These are phyloP conservation scores for Monochamus alternatus DNA, from an alignment of 2,888 invertebrate genomes.

Conservation along the genomic window DNA sequence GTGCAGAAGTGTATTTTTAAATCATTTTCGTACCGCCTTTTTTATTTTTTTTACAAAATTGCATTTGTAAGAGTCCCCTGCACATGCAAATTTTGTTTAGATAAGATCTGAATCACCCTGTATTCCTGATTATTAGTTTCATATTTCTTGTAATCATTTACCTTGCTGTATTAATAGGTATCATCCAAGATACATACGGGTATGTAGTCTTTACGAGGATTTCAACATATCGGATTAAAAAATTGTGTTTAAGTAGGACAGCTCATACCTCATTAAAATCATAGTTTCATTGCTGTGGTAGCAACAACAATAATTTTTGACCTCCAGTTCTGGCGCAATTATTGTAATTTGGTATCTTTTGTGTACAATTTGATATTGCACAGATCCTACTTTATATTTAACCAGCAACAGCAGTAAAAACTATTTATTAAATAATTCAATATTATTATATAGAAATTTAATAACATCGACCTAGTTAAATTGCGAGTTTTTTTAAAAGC, in stretches of 20 bases:
- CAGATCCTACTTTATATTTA: slow-evolving; percentile 33
- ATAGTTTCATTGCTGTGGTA: slow-evolving; percentile 18
- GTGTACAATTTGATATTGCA: slow-evolving; percentile 32
- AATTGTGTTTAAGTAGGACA: slow-evolving; percentile 12
- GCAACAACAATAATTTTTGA: slow-evolving; percentile 31
- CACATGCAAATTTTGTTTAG: too few relatives aligned
- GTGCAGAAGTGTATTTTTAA: too few relatives aligned
- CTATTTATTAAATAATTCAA: slow-evolving; percentile 30
- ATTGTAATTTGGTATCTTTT: slow-evolving; percentile 39
- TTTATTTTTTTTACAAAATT: too few relatives aligned
- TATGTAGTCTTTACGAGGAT: too few relatives aligned
- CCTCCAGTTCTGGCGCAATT: slow-evolving; percentile 34
- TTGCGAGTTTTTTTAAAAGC: slow-evolving; percentile 10
- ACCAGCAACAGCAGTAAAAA: slow-evolving; percentile 26
- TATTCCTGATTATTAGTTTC: too few relatives aligned
- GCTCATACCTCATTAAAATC: slow-evolving; percentile 18
- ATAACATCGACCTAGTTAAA: slow-evolving; percentile 41
- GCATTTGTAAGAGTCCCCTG: too few relatives aligned
- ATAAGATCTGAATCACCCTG: too few relatives aligned
- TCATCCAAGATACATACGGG: too few relatives aligned
- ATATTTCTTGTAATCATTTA: too few relatives aligned
- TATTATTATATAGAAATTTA: slow-evolving; percentile 43
- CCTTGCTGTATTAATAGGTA: too few relatives aligned
- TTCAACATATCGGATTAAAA: too few relatives aligned
- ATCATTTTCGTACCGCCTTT: too few relatives aligned